A percentile compares a stretch with the other conserved stretches of the same genome.
phyloP scores from a whole-genome alignment of 2,888 invertebrate species.

The Trachelus troglodyta region DNA sequence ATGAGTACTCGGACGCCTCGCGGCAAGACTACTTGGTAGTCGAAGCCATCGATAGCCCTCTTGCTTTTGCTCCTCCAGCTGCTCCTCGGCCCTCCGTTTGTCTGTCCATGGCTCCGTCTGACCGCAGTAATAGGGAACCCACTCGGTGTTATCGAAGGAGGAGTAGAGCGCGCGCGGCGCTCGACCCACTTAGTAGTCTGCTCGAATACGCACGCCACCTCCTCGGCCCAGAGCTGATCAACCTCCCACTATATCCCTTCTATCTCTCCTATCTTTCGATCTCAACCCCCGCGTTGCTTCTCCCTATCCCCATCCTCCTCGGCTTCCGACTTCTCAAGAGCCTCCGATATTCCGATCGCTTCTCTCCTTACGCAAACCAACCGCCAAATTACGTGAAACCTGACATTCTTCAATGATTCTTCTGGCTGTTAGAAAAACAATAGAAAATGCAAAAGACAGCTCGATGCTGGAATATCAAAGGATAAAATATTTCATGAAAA shows the following conservation, averaged over 20 bases:
- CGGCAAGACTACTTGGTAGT: constrained; percentile 6
- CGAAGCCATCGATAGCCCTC: constrained; percentile 8
- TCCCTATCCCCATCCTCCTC: neutral
- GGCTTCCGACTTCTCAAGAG: neutral
- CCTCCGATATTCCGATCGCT: neutral
- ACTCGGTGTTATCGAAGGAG: constrained; percentile 3
- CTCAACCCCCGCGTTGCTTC: neutral
- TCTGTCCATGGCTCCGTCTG: neutral
- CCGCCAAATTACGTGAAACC: neutral
- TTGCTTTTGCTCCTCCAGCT: constrained; percentile 1
- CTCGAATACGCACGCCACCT: constrained; percentile 35
- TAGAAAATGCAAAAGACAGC: no score
- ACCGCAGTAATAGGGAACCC: constrained; percentile 5
- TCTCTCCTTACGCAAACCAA: neutral
- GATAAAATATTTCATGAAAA: no score
- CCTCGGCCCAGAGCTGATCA: constrained; percentile 39
- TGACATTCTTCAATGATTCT: neutral
- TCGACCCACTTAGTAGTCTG: constrained; percentile 43
- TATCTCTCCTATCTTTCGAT: neutral
- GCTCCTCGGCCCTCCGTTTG: neutral
- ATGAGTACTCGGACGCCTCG: neutral
- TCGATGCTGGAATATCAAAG: no score
- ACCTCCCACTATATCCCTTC: constrained; percentile 27
- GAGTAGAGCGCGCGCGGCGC: neutral
- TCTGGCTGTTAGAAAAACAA: neutral